Base-by-base conservation (phyloP, 2,113 vertebrate genomes). In the Gallinago media region DNA sequence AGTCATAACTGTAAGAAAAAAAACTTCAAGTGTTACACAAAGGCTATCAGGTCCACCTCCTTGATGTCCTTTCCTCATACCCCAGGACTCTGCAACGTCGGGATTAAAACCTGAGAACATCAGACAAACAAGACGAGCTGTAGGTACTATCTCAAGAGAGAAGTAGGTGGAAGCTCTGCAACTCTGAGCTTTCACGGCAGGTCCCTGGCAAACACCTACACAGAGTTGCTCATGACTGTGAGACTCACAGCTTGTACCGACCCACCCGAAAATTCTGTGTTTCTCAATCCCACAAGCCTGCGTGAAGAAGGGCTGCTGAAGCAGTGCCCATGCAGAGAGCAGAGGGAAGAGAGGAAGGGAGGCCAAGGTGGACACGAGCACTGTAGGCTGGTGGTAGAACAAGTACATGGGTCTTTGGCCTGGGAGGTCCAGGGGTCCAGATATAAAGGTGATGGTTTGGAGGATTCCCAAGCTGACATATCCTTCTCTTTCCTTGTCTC, bases 1-100 rank as follows among this genome's bases (percentile, higher is more conserved):
- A 93, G 78, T 92, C 78, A 83, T 40, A 96, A 94, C 88, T 93
- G 66, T 55, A 79, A 94, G 74, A 77, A 91, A 94, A 91, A 92
- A 78, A 18, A 27, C 22, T 75, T 23, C 23, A 82, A 89, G 87
- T 58, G 93, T 75, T 96, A 85, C 31, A 70, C 25, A 70, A 88
- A 78, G 46, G 74, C 67, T 95, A 54, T 74, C 94, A 83, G 58
- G 16, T 93, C 81, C 89, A 90, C 78, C 58, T 94, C 85, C 66
- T 66, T 77, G 20, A 10, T 27, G 52, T 66, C 65, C 52, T 84
- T 82, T 59, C 56, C 55, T 93, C 56, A 25, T 21, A 65, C 40
- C 10, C 31, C 38, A 89, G 79, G 50, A 80, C 68, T 55, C 54
- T 71, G 62, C 27, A 82, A 71, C 2, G 3, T 50, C 5, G 2